These are phyloP conservation scores for Caenorhabditis uteleia DNA, from an alignment of 2,888 invertebrate species.

Conservation along the genomic window DNA sequence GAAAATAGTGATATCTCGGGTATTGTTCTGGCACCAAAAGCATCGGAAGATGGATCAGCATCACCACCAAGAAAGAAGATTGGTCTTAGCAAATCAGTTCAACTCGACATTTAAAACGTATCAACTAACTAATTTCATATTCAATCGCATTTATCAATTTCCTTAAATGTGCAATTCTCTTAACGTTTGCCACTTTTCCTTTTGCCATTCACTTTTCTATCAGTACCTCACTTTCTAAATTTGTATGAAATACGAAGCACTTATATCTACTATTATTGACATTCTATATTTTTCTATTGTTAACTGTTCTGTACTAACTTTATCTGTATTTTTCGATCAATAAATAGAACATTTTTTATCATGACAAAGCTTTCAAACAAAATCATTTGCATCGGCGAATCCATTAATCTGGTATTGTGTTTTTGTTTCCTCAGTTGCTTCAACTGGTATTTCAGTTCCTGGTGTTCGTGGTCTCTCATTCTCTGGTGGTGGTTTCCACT, in stretches of 20 bases:
- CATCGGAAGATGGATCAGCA: constrained; percentile 6
- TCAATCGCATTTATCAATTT: not conserved
- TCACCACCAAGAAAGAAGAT: constrained; percentile 40
- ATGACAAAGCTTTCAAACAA: constrained; percentile 4
- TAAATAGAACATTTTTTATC: too few relatives aligned
- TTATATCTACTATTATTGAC: too few relatives aligned
- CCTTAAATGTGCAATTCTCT: too few relatives aligned
- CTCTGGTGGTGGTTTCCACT: constrained; percentile 22
- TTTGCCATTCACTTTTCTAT: too few relatives aligned
- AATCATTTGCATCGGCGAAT: constrained; percentile 22
- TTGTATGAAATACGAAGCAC: too few relatives aligned
- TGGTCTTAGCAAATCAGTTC: constrained; percentile 31
- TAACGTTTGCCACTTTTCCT: too few relatives aligned
- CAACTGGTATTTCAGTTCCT: constrained; percentile 7
- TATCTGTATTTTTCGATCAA: too few relatives aligned
- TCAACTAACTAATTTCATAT: constrained; percentile 3
- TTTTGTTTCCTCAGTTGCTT: constrained; percentile 20
- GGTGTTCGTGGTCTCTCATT: constrained; percentile 20
- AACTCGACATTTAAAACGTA: constrained; percentile 1
- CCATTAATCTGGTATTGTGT: constrained; percentile 10
- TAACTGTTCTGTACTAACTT: too few relatives aligned
- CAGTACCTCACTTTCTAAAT: too few relatives aligned
- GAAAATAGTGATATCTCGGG: not conserved
- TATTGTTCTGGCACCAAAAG: constrained; percentile 11
- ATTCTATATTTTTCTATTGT: too few relatives aligned